Evolutionary conservation across 2,797 vertebrate genomes (phyloP).

Genomic region (Premnoplex brunnescens): DNA sequence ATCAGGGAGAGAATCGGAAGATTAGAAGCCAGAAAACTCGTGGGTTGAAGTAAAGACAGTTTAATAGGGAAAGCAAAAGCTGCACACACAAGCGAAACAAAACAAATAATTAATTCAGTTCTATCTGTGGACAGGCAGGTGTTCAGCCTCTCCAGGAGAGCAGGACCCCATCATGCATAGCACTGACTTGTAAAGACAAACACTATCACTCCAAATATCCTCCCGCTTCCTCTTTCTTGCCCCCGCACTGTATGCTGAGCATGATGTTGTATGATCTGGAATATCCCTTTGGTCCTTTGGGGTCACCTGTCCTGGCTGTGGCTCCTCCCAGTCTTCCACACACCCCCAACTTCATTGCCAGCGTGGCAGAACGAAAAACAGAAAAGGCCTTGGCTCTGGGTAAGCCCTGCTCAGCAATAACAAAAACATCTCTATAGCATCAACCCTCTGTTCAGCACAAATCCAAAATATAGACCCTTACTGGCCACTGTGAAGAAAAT

Average conservation of each 20-base stretch:
- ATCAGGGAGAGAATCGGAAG: background rate
- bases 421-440: background rate
- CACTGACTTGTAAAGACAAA: background rate
- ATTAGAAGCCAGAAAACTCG: background rate
- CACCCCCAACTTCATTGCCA: accelerated
- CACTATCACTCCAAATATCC: accelerated
- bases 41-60: background rate
- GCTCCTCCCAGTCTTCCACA: background rate
- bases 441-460: background rate
- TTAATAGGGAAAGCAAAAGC: background rate
- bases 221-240: accelerated
- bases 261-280: background rate
- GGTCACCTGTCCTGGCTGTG: background rate
- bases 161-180: accelerated
- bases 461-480: background rate
- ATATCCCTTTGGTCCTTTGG: background rate
- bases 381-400: background rate
- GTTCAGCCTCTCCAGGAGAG: background rate
- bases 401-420: background rate
- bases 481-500: background rate
- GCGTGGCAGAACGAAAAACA: accelerated
- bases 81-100: background rate
- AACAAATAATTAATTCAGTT: background rate
- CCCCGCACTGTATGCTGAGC: background rate
- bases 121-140: background rate